Evolutionary conservation across 2,888 invertebrate genomes (phyloP), one percentile per base, ranked within the genome.

Genomic region (Odontomyia ornata): DNA sequence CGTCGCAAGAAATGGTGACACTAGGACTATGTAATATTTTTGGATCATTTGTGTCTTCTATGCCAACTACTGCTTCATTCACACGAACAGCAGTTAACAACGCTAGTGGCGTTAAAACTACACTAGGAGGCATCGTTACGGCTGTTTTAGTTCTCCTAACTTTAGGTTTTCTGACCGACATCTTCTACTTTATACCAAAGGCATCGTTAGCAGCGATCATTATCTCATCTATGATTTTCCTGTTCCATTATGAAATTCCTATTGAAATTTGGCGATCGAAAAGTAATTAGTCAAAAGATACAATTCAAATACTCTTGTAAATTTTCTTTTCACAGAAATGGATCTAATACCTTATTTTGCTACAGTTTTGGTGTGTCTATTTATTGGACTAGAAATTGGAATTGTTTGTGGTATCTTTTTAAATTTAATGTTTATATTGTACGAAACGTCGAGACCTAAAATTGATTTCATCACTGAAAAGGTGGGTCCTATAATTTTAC

Each of bases 1-100:
- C 94, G 0, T 95, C 95, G 0, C 97, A 97, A 84, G 97, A 98
- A 87, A 92, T 98, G 91, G 85, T 97, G 36, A 95, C 97, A 0
- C 87, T 97, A 28, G 95, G 95, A 15, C 84, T 93, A 0, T 92
- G 93, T 81, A 97, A 97, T 87, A 82, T 96, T 27, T 82, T 93
- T 72, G 92, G 95, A 4, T 93, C 95, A 25, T 95, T 96, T 85
- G 91, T 94, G 0, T 91, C 91, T 73, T 92, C 95, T 60, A 96
- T 97, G 92, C 96, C 97, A 0, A 90, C 93, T 0, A 93, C 95
- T 5, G 96, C 95, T 76, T 94, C 95, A 23, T 95, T 95, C 87
- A 94, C 95, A 0, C 88, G 95, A 79, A 94, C 96, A 1, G 97
- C 97, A 1, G 92, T 98, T 36, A 97, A 97, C 88, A 93, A 96